phyloP scores from a whole-genome alignment of 2,113 vertebrate species.

The Paradisaea rubra region DNA sequence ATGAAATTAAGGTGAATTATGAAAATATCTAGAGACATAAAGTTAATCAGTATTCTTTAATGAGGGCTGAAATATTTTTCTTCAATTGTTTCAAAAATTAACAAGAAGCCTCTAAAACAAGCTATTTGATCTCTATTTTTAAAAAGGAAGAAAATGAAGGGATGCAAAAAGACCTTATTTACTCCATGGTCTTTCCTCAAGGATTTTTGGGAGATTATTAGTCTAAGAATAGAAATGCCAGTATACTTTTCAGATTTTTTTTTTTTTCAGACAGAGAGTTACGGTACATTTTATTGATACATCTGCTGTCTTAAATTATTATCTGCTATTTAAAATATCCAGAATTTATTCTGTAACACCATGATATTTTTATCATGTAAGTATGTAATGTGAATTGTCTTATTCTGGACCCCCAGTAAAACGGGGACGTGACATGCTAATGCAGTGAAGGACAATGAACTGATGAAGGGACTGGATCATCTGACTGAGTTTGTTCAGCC shows the following conservation, averaged over 20 bases:
- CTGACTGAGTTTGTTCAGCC: neutral
- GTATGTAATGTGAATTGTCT: neutral
- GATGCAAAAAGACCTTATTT: neutral
- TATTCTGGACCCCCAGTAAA: neutral
- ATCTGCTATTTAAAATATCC: neutral
- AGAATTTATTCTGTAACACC: neutral
- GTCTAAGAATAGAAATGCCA: neutral
- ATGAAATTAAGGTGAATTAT: neutral
- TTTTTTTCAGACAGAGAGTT: neutral
- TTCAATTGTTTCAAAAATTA: neutral
- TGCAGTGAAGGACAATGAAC: neutral
- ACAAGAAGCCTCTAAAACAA: neutral
- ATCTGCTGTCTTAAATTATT: neutral
- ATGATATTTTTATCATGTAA: neutral
- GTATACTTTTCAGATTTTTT: neutral
- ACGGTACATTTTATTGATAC: neutral
- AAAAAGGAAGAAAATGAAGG: neutral
- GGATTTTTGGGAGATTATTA: neutral
- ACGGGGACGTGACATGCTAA: neutral
- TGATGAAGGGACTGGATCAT: neutral
- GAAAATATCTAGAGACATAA: neutral
- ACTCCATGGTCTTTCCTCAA: neutral
- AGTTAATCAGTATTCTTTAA: neutral
- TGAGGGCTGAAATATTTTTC: neutral
- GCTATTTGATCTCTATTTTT: neutral